Evolutionary conservation across 2,888 invertebrate genomes (phyloP), one percentile per base, ranked within the genome.

Genomic region (Yponomeuta plumbellus): DNA sequence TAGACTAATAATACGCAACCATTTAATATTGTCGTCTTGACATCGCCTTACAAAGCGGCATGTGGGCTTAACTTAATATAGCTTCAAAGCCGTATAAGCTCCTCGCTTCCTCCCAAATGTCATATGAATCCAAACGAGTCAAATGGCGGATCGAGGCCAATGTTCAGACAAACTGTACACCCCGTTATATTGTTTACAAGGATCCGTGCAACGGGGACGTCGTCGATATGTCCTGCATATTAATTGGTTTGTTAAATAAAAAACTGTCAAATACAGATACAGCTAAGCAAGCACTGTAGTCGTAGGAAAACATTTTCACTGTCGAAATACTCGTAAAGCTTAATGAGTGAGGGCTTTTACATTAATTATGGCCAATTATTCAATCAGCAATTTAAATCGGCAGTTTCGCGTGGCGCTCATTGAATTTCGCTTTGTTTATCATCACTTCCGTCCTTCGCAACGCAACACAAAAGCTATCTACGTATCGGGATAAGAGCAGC

Each of bases 201-300:
- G 83, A 80, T 70, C 70, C 72, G 68, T 69, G 57, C 77, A 83
- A 83, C 83, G 85, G 85, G 80, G 81, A 77, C 74, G 71, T 72
- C 74, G 76, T 77, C 75, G 74, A 77, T 52, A 52, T 77, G 86
- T 79, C 80, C 81, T 83, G 88, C 83, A 88, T 88, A 82, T 80
- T 79, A 84, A 87, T 82, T 67, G 44, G 64, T 66, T 67, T 69
- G 68, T 66, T 26, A 56, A 64, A 64, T 61, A 61, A 67, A 66
- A 26, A 11, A 59, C 66, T 66, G 63, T 66, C 20, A 34, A 52
- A 66, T 63, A 66, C 66, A 40, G 64, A 62, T 65, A 66, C 63
- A 67, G 64, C 63, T 65, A 64, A 57, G 63, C 66, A 64, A 67
- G 61, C 59, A 62, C 20, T 34, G 8, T 34, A 34, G 8, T 10